Evolutionary conservation across 2,888 invertebrate species (phyloP).

Genomic region (Halictus quadricinctus): DNA sequence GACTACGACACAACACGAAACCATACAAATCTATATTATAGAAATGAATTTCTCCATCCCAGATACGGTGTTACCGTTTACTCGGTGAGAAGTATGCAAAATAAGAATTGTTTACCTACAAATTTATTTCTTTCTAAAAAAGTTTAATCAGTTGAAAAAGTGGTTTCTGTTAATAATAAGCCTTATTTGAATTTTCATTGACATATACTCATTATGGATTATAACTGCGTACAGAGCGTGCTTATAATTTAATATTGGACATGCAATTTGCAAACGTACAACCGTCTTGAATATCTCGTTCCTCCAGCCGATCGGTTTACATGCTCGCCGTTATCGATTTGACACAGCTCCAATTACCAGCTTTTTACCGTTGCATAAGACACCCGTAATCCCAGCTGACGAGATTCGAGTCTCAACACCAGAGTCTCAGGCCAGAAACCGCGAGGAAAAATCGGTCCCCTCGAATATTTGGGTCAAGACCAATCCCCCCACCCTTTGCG

Average conservation of each 20-base stretch:
- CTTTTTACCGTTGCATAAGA: constrained; percentile 6
- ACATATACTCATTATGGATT: background rate
- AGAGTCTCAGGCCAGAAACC: background rate
- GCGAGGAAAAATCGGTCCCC: background rate
- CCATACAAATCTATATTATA: too few species aligned
- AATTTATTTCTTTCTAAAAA: too few species aligned
- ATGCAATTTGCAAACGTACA: background rate
- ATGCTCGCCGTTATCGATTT: constrained; percentile 4
- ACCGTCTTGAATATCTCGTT: background rate
- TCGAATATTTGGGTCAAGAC: constrained; percentile 1
- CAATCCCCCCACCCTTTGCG: background rate
- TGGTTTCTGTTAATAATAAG: too few species aligned
- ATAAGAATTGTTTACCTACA: too few species aligned
- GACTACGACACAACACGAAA: too few species aligned
- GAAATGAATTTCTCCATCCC: too few species aligned
- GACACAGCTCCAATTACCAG: background rate
- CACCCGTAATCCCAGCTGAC: background rate
- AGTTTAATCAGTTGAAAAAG: too few species aligned
- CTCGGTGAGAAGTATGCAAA: too few species aligned
- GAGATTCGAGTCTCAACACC: background rate
- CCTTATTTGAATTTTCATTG: background rate
- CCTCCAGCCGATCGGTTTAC: constrained; percentile 10
- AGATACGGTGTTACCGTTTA: too few species aligned
- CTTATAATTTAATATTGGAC: background rate
- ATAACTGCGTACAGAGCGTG: background rate